These are phyloP conservation scores for Phenganax stokvisi DNA, from an alignment of 92 coral and sea anemone genomes.

Conservation along the genomic window DNA sequence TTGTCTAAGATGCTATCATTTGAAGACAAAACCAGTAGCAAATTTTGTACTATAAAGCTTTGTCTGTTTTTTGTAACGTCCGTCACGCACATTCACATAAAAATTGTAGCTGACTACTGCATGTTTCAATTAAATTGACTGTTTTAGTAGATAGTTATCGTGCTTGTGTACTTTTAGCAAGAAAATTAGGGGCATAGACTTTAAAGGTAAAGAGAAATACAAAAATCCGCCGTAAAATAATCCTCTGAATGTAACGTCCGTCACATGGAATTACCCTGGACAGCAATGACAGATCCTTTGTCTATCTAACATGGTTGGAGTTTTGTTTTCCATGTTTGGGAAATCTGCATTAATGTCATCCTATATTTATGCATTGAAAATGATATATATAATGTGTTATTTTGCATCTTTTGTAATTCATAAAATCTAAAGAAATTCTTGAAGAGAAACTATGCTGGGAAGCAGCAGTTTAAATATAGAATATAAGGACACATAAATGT, in stretches of 20 bases:
- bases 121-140: neutral
- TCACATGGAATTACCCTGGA: constrained; percentile 17
- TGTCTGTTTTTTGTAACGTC: neutral
- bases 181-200: constrained; percentile 4
- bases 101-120: neutral
- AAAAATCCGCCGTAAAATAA: neutral
- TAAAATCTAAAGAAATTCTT: too few species aligned
- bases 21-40: constrained; percentile 8
- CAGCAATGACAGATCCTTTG: too few species aligned
- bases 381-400: too few species aligned
- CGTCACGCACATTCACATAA: constrained; percentile 26
- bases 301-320: too few species aligned
- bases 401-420: too few species aligned
- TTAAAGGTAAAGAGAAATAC: constrained; percentile 9
- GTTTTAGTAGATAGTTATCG: neutral
- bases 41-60: neutral
- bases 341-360: too few species aligned
- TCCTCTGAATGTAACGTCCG: neutral
- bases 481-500: too few species aligned
- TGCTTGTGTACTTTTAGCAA: constrained; percentile 14
- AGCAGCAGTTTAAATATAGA: too few species aligned
- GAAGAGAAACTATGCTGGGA: too few species aligned
- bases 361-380: too few species aligned
- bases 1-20: neutral
- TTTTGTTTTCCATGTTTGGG: too few species aligned